These are phyloP conservation scores for Nematolebias whitei DNA, from an alignment of 2,113 vertebrate genomes.

Conservation along the genomic window DNA sequence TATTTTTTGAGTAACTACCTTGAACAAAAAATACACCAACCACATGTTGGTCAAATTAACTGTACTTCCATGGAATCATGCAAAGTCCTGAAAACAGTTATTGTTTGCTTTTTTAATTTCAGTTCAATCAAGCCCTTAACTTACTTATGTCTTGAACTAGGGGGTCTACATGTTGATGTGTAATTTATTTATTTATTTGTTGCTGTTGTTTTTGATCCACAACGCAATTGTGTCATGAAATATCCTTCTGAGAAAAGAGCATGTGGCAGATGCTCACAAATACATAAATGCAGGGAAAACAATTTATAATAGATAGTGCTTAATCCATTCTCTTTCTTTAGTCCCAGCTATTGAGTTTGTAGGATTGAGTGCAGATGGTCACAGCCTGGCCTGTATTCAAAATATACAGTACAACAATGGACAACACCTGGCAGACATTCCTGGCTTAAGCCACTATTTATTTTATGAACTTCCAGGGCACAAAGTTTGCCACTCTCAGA, in stretches of 20 bases:
- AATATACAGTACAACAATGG: slow-evolving; percentile 19
- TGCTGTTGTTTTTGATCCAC: slow-evolving; percentile 10
- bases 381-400: slow-evolving; percentile 37
- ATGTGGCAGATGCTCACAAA: slow-evolving; percentile 23
- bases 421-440: slow-evolving; percentile 67
- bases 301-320: slow-evolving; percentile 28
- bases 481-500: slow-evolving; percentile 41
- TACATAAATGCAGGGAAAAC: slow-evolving; percentile 22
- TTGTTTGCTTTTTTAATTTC: slow-evolving; percentile 8
- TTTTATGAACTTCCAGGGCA: slow-evolving; percentile 50
- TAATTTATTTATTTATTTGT: slow-evolving; percentile 38
- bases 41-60: slow-evolving; percentile 16
- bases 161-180: too few species aligned
- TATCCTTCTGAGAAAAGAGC: slow-evolving; percentile 41
- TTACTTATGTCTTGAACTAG: slow-evolving; percentile 26
- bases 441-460: slow-evolving; percentile 42
- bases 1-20: too few species aligned
- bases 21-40: too few species aligned
- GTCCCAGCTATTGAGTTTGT: slow-evolving; percentile 58
- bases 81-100: slow-evolving; percentile 2
- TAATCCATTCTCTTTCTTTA: slow-evolving; percentile 39
- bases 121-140: not conserved
- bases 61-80: slow-evolving; percentile 23
- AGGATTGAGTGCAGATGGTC: slow-evolving; percentile 35
- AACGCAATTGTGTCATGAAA: slow-evolving; percentile 49